phyloP scores from a whole-genome alignment of 2,113 vertebrate genomes.

The Nanorana parkeri region DNA sequence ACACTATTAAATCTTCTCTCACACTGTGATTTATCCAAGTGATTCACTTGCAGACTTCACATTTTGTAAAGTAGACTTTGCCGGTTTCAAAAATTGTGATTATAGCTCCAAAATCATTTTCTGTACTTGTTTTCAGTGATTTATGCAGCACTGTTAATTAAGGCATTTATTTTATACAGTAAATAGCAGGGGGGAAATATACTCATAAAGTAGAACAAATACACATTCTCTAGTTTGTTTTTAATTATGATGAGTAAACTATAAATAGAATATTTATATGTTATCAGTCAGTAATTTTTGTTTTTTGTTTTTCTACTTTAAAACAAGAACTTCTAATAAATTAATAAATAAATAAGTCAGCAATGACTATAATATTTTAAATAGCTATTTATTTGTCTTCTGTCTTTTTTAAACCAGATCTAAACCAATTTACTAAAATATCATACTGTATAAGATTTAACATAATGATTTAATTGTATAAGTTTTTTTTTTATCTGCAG shows the following conservation, averaged over 20 bases:
- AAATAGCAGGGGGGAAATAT: not conserved
- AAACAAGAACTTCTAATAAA: too few species aligned
- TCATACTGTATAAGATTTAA: too few species aligned
- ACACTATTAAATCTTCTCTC: slow-evolving; percentile 57
- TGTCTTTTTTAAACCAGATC: too few species aligned
- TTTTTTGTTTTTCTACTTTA: too few species aligned
- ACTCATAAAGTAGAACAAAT: not conserved
- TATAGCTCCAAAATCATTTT: slow-evolving; percentile 16
- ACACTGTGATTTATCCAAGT: slow-evolving; percentile 56
- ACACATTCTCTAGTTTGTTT: not conserved
- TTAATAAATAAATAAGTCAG: too few species aligned
- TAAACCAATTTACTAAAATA: too few species aligned
- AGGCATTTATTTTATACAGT: not conserved
- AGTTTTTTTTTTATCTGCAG: too few species aligned
- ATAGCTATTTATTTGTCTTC: too few species aligned
- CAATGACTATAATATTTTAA: too few species aligned
- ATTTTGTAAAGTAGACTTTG: slow-evolving; percentile 35
- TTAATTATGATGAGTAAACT: not conserved
- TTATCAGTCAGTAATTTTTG: too few species aligned
- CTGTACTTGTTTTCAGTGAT: slow-evolving; percentile 55
- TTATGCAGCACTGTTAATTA: slow-evolving; percentile 18
- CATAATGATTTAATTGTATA: too few species aligned
- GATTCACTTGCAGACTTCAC: slow-evolving; percentile 52
- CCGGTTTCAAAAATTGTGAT: slow-evolving; percentile 26
- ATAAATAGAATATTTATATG: too few species aligned